phyloP scores from a whole-genome alignment of 2,797 vertebrate genomes.

The Erithacus rubecula region DNA sequence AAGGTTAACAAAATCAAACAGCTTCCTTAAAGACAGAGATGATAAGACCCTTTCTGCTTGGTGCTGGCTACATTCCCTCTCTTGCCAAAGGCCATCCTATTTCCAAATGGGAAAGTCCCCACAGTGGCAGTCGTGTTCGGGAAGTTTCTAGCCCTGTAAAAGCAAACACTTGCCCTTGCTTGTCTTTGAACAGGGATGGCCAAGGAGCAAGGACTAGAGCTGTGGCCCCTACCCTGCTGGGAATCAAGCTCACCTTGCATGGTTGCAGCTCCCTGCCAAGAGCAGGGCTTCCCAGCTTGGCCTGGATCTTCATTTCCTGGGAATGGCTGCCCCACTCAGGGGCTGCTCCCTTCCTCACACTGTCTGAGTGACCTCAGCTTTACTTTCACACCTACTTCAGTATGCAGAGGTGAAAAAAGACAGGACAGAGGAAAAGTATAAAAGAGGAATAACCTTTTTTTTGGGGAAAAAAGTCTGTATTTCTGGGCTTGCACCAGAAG shows the following conservation, averaged over 20 bases:
- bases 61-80: fast-evolving
- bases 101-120: neutral
- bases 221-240: fast-evolving
- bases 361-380: fast-evolving
- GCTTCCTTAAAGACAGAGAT: neutral
- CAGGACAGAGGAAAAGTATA: neutral
- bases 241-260: neutral
- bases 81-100: neutral
- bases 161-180: neutral
- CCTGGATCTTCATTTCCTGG: neutral
- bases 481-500: neutral
- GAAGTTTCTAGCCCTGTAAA: neutral
- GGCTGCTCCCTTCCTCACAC: neutral
- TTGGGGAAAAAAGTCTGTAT: fast-evolving
- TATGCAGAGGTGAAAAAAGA: neutral
- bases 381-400: neutral
- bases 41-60: neutral
- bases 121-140: fast-evolving
- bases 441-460: neutral
- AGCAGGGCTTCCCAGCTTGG: neutral
- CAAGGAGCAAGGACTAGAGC: neutral
- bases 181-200: neutral
- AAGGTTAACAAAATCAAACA: neutral
- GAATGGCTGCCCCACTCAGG: neutral
- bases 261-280: neutral